Base-by-base conservation (phyloP, 1,140 invertebrate species). In the Drosophila pseudoananassae region DNA sequence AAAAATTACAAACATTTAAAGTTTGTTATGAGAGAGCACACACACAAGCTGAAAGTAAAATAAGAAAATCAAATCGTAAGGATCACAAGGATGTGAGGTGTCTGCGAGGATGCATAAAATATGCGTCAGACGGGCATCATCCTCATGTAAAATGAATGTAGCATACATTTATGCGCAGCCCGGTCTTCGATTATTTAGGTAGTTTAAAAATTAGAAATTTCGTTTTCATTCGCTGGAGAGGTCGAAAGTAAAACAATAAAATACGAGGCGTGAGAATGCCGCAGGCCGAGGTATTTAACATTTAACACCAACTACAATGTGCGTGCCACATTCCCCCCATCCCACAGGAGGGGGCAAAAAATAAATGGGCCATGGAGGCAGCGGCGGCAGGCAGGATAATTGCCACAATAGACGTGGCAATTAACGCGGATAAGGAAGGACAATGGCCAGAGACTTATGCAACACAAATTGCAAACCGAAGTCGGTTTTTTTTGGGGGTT, bases 1-100 rank as follows among this genome's bases (percentile, higher is more conserved):
- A 76, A 68, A 85, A 81, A 81, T 82, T 61, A 69, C 69, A 81
- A 82, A 72, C 61, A 85, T 77, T 85, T 81, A 78, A 85, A 81
- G 77, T 80, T 80, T 64, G 63, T 74, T 57, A 70, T 68, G 64
- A 73, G 36, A 27, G 46, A 43, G 53, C 10, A 49, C 38, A 14
- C 38, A 14, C 54, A 25, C 46, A 14, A 49, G 29, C 17, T 17
- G 27, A 25, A 49, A 36, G 45, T 46, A 40, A 36, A 69, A 50
- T 63, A 61, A 64, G 59, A 61, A 82, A 77, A 69, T 29, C 69
- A 60, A 36, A 43, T 55, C 17, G 3, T 15, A 25, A 76, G 61
- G 27, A 6, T 8, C 53, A 53, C 54, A 49, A 38, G 27, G 17
- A 45, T 43, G 47, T 43, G 29, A 57, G 49, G 12, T 46, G 47